phyloP scores from a whole-genome alignment of 2,113 vertebrate species.

The Limanda limanda region DNA sequence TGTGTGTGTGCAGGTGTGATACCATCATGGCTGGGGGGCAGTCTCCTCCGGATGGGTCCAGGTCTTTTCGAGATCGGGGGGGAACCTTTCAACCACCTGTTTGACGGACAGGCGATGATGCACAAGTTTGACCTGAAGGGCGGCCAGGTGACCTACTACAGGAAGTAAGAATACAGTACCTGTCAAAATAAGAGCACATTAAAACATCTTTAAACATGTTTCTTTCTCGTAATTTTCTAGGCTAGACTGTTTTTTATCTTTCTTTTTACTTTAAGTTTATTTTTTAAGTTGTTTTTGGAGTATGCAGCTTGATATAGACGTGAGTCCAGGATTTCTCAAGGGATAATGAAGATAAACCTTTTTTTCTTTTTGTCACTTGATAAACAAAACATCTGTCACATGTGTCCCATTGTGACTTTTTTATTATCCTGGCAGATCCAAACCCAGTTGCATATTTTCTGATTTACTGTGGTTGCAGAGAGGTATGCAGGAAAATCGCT shows the following conservation, averaged over 20 bases:
- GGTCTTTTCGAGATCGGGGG: constrained; percentile 94
- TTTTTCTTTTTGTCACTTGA: no score
- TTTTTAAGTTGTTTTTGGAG: neutral
- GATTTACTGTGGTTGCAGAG: constrained; percentile 2
- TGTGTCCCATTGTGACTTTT: neutral
- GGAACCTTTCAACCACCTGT: constrained; percentile 92
- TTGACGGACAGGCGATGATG: constrained; percentile 95
- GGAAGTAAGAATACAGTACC: constrained; percentile 81
- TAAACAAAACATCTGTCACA: neutral
- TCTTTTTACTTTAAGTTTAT: no score
- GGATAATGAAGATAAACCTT: no score
- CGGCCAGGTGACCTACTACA: constrained; percentile 91
- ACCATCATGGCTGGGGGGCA: constrained; percentile 92
- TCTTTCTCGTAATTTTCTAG: no score
- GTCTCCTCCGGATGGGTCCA: constrained; percentile 93
- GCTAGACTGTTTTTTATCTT: no score
- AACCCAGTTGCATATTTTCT: neutral
- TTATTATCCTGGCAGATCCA: neutral
- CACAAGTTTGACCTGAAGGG: constrained; percentile 98
- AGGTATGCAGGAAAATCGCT: neutral
- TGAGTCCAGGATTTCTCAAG: neutral
- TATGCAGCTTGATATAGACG: neutral
- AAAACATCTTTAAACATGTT: no score
- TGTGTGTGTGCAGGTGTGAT: constrained; percentile 82
- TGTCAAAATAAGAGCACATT: no score